Percentiles rank a stretch among this genome's conserved stretches.
These are phyloP conservation scores for Castor canadensis DNA, from an alignment of 2,113 vertebrate genomes.

Conservation along the genomic window DNA sequence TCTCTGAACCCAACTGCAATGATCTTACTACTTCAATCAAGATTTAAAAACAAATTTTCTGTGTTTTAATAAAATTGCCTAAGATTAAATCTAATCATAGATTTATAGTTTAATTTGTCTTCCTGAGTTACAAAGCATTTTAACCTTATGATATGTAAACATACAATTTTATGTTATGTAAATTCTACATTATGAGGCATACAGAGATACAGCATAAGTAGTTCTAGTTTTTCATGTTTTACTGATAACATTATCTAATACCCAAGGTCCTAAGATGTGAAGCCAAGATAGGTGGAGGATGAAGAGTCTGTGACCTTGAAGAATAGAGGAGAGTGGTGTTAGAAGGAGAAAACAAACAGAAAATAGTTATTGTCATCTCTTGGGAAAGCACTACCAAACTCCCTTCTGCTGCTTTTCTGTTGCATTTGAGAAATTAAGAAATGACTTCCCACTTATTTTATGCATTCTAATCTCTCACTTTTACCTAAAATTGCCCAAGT, in stretches of 20 bases:
- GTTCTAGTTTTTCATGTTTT: slow-evolving; percentile 32
- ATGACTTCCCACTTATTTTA: slow-evolving; percentile 16
- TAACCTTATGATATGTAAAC: background rate
- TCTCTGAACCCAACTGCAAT: background rate
- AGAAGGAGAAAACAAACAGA: slow-evolving; percentile 23
- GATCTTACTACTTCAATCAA: background rate
- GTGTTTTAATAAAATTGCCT: background rate
- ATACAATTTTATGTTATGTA: background rate
- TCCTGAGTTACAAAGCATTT: slow-evolving; percentile 38
- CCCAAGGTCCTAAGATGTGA: background rate
- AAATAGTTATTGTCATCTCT: background rate
- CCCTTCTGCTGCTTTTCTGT: background rate
- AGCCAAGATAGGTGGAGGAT: background rate
- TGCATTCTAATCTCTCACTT: background rate
- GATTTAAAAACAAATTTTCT: background rate
- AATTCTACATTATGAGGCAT: slow-evolving; percentile 6
- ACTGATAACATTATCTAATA: slow-evolving; percentile 24
- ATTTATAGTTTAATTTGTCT: slow-evolving; percentile 34
- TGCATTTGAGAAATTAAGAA: slow-evolving; percentile 29
- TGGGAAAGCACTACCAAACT: background rate
- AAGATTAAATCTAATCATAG: slow-evolving; percentile 25
- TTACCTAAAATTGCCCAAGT: slow-evolving; percentile 5
- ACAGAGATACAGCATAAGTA: slow-evolving; percentile 10
- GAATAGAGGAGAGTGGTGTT: background rate
- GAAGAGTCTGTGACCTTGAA: slow-evolving; percentile 10